A percentile compares a stretch with the other conserved stretches of the same genome.
phyloP scores from a whole-genome alignment of 2,113 vertebrate genomes.

The Dipodomys ordii region DNA sequence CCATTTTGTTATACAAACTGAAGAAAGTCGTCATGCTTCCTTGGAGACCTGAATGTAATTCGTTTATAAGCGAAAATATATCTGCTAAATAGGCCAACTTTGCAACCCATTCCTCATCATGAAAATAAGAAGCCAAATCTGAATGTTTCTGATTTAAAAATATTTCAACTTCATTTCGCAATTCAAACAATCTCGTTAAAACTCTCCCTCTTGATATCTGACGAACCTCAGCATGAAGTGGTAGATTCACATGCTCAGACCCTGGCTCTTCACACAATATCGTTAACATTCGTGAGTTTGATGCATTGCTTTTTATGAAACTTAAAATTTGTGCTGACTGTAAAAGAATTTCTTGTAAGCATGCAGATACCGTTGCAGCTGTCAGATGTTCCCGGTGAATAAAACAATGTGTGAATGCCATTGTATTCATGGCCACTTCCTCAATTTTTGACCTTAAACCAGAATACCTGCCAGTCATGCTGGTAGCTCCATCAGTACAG shows the following conservation, averaged over 20 bases:
- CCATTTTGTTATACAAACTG: constrained; percentile 76
- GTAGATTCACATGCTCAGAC: constrained; percentile 63
- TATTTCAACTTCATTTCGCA: constrained; percentile 79
- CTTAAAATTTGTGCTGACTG: constrained; percentile 80
- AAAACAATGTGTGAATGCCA: constrained; percentile 78
- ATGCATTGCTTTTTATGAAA: constrained; percentile 76
- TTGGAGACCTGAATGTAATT: constrained; percentile 76
- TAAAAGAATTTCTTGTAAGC: constrained; percentile 76
- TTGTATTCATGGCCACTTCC: constrained; percentile 64
- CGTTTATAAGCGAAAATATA: constrained; percentile 80
- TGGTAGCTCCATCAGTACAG: constrained; percentile 73
- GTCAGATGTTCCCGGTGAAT: constrained; percentile 80
- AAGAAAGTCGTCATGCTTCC: constrained; percentile 79
- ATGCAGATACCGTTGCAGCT: constrained; percentile 70
- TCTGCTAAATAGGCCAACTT: constrained; percentile 80
- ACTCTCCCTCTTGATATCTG: constrained; percentile 76
- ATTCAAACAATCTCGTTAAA: constrained; percentile 79
- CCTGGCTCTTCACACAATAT: constrained; percentile 77
- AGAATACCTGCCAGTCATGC: constrained; percentile 70
- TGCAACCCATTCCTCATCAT: constrained; percentile 78
- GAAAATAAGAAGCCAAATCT: constrained; percentile 77
- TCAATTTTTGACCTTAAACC: constrained; percentile 76
- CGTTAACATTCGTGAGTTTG: constrained; percentile 71
- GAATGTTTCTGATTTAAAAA: constrained; percentile 80
- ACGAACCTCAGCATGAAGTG: constrained; percentile 73